Percentiles rank a stretch among this genome's conserved stretches.
phyloP scores from a whole-genome alignment of 2,113 vertebrate genomes.

The Ochotona curzoniae region DNA sequence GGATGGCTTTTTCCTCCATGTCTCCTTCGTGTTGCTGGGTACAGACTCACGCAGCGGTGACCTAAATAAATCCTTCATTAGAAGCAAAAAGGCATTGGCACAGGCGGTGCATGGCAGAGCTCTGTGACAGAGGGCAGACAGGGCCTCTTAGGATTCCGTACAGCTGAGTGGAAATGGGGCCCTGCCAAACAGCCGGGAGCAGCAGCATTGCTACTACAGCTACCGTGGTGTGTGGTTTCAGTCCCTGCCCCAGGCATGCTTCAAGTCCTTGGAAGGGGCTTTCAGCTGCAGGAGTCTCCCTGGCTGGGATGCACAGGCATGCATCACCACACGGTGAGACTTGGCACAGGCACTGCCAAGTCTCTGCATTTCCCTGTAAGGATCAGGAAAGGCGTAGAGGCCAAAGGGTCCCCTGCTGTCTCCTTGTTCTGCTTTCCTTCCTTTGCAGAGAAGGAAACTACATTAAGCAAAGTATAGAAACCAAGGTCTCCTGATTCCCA shows the following conservation, averaged over 20 bases:
- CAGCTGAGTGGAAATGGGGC: background rate
- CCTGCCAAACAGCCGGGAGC: fast-evolving
- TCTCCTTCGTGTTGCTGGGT: background rate
- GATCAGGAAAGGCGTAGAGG: background rate
- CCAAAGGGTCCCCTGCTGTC: fast-evolving
- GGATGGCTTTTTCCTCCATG: fast-evolving
- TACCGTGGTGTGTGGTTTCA: fast-evolving
- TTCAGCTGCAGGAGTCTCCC: background rate
- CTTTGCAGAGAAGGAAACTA: background rate
- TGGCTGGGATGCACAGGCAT: background rate
- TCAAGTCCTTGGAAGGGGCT: too few relatives aligned
- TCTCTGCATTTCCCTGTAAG: background rate
- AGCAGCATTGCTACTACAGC: fast-evolving
- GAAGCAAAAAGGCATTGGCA: background rate
- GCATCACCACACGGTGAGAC: too few relatives aligned
- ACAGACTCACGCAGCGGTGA: slow-evolving; percentile 55
- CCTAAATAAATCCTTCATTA: slow-evolving; percentile 77
- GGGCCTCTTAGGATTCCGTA: background rate
- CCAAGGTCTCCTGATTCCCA: too few relatives aligned
- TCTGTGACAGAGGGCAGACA: background rate
- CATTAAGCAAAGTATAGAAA: background rate
- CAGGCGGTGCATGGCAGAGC: background rate
- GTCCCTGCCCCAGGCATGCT: background rate
- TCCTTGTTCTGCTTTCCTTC: too few relatives aligned
- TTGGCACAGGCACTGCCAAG: fast-evolving